A percentile compares a stretch with the other conserved stretches of the same genome.
Conservation (phyloP, 2,888 invertebrate genomes). For the Sympetrum striolatum region DNA sequence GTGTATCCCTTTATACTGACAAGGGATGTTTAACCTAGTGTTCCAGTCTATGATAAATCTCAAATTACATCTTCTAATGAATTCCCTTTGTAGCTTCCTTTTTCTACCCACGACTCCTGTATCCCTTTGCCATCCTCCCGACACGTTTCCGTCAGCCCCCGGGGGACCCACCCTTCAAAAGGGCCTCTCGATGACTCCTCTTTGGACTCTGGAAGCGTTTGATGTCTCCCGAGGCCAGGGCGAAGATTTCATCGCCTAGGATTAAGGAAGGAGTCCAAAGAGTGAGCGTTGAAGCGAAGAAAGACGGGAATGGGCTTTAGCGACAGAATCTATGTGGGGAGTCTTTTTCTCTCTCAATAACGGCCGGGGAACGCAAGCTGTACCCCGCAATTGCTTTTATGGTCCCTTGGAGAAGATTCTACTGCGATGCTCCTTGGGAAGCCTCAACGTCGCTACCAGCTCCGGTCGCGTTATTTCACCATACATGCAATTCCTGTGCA, state of each 20-base stretch:
- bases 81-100: conserved; percentile 42
- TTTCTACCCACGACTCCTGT: neutral
- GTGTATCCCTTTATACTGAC: no score
- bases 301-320: no score
- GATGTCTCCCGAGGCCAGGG: neutral
- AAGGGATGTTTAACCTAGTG: no score
- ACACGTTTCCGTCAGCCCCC: neutral
- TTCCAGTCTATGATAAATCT: neutral
- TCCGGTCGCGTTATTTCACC: no score
- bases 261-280: neutral
- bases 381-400: conserved; percentile 36
- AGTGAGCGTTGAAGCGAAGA: no score
- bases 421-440: conserved; percentile 1
- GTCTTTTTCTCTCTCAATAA: neutral
- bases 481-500: no score
- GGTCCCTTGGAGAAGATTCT: conserved; percentile 1
- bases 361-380: neutral
- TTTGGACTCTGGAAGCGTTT: neutral
- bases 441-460: no score
- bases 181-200: neutral
- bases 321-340: neutral
- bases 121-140: neutral
- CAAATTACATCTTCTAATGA: conserved; percentile 45
- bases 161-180: neutral
- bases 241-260: neutral